Evolutionary conservation across 1,140 invertebrate genomes (phyloP), one percentile per base, ranked within the genome.

Genomic region (Drosophila malerkotliana): DNA sequence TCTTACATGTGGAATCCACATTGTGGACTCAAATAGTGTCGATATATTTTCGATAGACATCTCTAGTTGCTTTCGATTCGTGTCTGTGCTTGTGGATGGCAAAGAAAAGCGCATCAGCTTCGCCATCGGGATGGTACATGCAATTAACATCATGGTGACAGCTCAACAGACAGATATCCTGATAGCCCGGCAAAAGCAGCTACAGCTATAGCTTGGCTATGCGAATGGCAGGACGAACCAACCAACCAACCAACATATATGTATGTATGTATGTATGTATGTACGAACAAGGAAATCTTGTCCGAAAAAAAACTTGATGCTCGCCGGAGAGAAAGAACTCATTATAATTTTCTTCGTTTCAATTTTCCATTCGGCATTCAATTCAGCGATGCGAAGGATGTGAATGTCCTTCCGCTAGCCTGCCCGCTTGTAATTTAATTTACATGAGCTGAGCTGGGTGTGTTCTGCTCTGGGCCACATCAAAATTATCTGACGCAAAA

Each of bases 341-440:
- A 85, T 85, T 85, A 85, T 85, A 85, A 79, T 85, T 85, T 76
- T 82, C 74, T 72, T 85, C 74, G 69, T 75, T 66, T 58, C 64
- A 81, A 62, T 87, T 76, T 88, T 75, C 61, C 69, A 60, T 63
- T 85, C 61, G 75, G 64, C 52, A 75, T 87, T 82, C 83, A 85
- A 82, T 79, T 59, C 62, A n/a, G 37, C 48, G 69, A 34, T 45
- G 64, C 68, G 68, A 52, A 77, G 62, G 44, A 61, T 53, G 62
- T 48, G 64, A 39, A 47, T 55, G 37, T 69, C 59, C 44, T 54
- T 66, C 18, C 55, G 52, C 56, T 56, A 26, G 56, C 30, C 48
- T 49, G 10, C 26, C 51, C 37, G 55, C 62, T 45, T 47, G 59
- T 82, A 87, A 85, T 85, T 88, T 76, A 82, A 87, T 85, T 85